A percentile compares a stretch with the other conserved stretches of the same genome.
Conservation (phyloP, 2,797 vertebrate genomes). For the Apodemus agrarius region DNA sequence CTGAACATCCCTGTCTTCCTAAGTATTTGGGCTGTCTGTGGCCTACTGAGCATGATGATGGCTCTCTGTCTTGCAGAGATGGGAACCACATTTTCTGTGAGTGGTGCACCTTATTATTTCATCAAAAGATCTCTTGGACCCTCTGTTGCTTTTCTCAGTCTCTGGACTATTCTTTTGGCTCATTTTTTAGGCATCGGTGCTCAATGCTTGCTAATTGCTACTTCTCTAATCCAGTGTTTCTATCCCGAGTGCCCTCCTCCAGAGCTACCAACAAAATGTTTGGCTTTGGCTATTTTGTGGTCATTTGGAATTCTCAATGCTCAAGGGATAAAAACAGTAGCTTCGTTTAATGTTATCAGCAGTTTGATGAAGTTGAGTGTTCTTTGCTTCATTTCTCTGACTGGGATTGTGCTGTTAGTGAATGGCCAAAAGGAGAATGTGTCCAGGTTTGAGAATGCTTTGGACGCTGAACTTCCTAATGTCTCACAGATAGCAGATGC, state of each 20-base stretch:
- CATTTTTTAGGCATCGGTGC: slow-evolving; percentile 82
- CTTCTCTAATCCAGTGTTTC: slow-evolving; percentile 83
- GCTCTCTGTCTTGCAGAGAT: slow-evolving; percentile 84
- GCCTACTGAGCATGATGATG: slow-evolving; percentile 83
- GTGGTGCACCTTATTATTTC: slow-evolving; percentile 79
- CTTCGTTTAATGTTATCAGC: slow-evolving; percentile 83
- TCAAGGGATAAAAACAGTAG: slow-evolving; percentile 78
- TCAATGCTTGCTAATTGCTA: slow-evolving; percentile 82
- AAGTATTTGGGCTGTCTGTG: slow-evolving; percentile 81
- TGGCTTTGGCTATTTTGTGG: slow-evolving; percentile 84
- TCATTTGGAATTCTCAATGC: slow-evolving; percentile 84
- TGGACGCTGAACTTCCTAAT: not conserved
- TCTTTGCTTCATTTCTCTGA: slow-evolving; percentile 81
- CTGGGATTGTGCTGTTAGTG: slow-evolving; percentile 80
- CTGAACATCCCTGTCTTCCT: slow-evolving; percentile 82
- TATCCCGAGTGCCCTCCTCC: slow-evolving; percentile 81
- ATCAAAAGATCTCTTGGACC: slow-evolving; percentile 85
- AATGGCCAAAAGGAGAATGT: slow-evolving; percentile 73
- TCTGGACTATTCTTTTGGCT: slow-evolving; percentile 80
- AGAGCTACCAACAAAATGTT: slow-evolving; percentile 83
- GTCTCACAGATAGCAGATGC: not conserved
- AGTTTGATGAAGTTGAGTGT: slow-evolving; percentile 85
- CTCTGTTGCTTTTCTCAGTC: slow-evolving; percentile 80
- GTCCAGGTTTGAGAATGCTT: slow-evolving; percentile 77
- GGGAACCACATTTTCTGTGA: slow-evolving; percentile 81